These are phyloP conservation scores for Telenomus remus DNA, from an alignment of 1,140 invertebrate species.

Conservation along the genomic window DNA sequence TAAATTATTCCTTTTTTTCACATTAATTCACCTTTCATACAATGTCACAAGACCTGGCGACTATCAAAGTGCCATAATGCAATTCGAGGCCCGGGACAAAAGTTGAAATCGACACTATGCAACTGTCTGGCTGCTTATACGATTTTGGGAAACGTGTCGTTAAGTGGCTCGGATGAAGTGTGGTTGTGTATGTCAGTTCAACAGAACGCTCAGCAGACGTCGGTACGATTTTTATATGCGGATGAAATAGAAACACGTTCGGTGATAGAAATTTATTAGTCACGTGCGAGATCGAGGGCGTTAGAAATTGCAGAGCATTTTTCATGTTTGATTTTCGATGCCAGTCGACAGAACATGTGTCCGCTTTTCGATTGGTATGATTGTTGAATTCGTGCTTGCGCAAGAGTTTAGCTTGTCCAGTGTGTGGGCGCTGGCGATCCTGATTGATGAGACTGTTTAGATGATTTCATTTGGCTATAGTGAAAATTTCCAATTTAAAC, in stretches of 20 bases:
- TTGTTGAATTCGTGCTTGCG: constrained; percentile 10
- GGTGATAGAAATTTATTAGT: constrained; percentile 26
- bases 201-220: constrained; percentile 7
- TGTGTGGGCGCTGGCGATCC: not conserved
- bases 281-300: constrained; percentile 12
- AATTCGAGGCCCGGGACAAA: constrained; percentile 21
- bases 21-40: constrained; percentile 53
- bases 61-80: constrained; percentile 31
- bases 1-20: constrained; percentile 37
- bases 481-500: constrained; percentile 8
- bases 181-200: not conserved
- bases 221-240: constrained; percentile 1
- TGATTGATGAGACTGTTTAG: constrained; percentile 17
- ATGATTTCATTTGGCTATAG: constrained; percentile 3
- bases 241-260: constrained; percentile 10
- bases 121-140: constrained; percentile 18
- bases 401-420: constrained; percentile 6
- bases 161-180: constrained; percentile 25
- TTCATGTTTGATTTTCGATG: constrained; percentile 1
- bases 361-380: too few species aligned
- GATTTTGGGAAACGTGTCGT: constrained; percentile 22
- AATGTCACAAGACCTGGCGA: constrained; percentile 50
- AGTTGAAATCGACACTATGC: constrained; percentile 18
- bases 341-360: too few species aligned
- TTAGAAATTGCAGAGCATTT: not conserved